Base-by-base conservation (phyloP, 2,888 invertebrate genomes). In the Alviniconcha strummeri region DNA sequence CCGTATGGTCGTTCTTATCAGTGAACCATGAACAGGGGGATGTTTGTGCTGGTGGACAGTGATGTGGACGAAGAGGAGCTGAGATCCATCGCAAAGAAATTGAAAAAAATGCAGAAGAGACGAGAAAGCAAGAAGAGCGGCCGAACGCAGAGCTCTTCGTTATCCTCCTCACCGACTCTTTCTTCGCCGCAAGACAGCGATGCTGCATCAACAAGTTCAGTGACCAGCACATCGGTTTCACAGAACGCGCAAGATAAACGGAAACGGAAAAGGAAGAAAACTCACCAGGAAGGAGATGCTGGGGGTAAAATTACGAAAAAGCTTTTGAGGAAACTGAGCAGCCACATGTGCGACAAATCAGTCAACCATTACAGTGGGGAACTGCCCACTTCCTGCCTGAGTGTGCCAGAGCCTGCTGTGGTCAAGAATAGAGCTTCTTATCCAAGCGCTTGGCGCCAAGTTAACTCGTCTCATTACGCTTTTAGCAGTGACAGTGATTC, bases 1-100 rank as follows among this genome's bases (percentile, higher is more conserved):
- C 36, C 36, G 36, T 36, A 36, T 36, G 36, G 36, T 36, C 36
- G 36, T 60, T 60, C 60, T 60, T 11, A 13, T 60, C 60, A 11
- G 60, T 60, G 9, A 60, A 60, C 60, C 60, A 56, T 64, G 78
- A 52, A 64, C 36, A 15, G 55, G 2, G 80, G n/a, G 7, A 9
- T 80, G 54, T 80, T 80, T 80, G n/a, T 82, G 0, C 54, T 82
- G 60, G 76, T 82, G 6, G 82, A 57, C 64, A 75, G 75, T 67
- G 82, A 82, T 55, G 52, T 82, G 5, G 67, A 82, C 13, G 82
- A 82, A 11, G 69, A 67, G 17, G 82, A 82, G 6, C 52, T 77
- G 55, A 56, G 36, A n/a, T 60, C 55, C 6, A 9, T 81, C 9
- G 17, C 17, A 9, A 5, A n/a, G 9, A 67, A 76, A 52, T 8